Evolutionary conservation across 2,797 vertebrate genomes (phyloP).

Genomic region (Phoeniculus purpureus): DNA sequence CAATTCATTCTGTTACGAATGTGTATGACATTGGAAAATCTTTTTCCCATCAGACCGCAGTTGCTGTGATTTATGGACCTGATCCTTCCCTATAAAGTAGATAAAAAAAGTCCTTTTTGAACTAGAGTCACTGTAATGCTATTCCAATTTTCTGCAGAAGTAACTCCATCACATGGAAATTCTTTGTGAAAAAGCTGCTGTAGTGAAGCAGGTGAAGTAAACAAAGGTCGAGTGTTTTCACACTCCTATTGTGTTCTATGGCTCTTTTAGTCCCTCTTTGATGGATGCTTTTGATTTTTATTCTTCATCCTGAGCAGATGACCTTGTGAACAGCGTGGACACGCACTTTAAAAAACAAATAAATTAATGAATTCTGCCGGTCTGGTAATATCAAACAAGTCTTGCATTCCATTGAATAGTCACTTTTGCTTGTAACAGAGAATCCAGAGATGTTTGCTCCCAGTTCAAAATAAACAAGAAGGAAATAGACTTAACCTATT

Average conservation of each 20-base stretch:
- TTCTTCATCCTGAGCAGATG: not conserved
- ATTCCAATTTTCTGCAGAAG: conserved; percentile 12
- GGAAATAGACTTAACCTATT: not conserved
- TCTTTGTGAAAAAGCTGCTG: not conserved
- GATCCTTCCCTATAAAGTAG: conserved; percentile 18
- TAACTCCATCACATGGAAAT: conserved; percentile 35
- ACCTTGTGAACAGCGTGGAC: not conserved
- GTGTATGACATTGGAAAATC: conserved; percentile 41
- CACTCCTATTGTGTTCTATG: not conserved
- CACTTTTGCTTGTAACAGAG: not conserved
- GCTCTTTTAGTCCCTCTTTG: not conserved
- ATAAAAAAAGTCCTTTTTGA: conserved; percentile 30
- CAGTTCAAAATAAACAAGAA: not conserved
- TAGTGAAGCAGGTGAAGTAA: not conserved
- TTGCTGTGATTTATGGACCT: conserved; percentile 51
- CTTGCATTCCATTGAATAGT: not conserved
- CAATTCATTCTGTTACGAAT: conserved; percentile 29
- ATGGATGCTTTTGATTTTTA: not conserved
- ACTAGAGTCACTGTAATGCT: not conserved
- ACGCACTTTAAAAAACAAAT: not conserved
- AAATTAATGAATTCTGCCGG: not conserved
- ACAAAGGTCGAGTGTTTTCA: not conserved
- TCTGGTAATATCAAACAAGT: not conserved
- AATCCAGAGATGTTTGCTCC: not conserved
- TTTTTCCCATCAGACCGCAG: not conserved